These are phyloP conservation scores for Pararge aegeria DNA, from an alignment of 1,140 invertebrate genomes.

Conservation along the genomic window DNA sequence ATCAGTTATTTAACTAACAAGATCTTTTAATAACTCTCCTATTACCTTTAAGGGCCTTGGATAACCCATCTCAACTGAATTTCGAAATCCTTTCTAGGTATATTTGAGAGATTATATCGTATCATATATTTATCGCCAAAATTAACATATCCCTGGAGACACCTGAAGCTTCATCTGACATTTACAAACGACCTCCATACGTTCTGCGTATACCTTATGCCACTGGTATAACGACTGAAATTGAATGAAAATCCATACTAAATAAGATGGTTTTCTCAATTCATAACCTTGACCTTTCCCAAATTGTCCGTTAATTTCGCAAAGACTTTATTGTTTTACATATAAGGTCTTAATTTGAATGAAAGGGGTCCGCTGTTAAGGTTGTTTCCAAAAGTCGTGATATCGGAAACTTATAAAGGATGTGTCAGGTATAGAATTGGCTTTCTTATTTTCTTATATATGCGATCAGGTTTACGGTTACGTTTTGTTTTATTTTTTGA, in stretches of 20 bases:
- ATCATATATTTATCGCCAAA: conserved; percentile 11
- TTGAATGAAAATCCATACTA: not conserved
- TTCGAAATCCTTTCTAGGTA: not conserved
- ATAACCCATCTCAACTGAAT: not conserved
- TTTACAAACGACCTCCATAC: not conserved
- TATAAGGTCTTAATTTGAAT: not conserved
- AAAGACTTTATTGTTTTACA: not conserved
- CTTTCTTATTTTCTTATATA: conserved; percentile 4
- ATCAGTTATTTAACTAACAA: too few relatives aligned
- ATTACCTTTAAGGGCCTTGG: not conserved
- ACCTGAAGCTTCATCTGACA: conserved; percentile 7
- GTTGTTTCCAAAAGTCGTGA: not conserved
- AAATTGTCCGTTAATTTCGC: not conserved
- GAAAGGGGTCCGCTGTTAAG: not conserved
- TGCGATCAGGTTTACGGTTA: conserved; percentile 6
- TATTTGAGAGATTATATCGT: not conserved
- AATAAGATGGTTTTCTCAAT: not conserved
- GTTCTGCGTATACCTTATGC: not conserved
- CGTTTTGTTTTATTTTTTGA: not conserved
- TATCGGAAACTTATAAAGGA: conserved; percentile 10
- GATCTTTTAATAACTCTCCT: too few relatives aligned
- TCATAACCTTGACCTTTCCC: not conserved
- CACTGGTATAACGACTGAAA: not conserved
- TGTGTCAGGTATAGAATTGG: conserved; percentile 7
- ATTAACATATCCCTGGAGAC: conserved; percentile 12